Base-by-base conservation (phyloP, 2,888 invertebrate species). In the Epinotia demarniana region DNA sequence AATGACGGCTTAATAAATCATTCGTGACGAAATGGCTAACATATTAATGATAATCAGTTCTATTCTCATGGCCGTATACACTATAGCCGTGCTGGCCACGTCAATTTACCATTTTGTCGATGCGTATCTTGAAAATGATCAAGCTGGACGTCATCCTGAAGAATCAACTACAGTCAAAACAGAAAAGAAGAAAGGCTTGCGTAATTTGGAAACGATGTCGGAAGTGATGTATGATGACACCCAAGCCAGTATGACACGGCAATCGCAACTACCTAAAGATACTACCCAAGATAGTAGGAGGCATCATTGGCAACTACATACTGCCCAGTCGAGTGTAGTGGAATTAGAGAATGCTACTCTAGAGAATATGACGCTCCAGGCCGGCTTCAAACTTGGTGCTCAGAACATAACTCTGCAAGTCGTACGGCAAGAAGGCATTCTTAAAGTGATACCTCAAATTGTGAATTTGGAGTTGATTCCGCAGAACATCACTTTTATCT, bases 71-170 rank as follows among this genome's bases (percentile, higher is more conserved):
- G 69, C 58, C 1, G 0, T 46, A n/a, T 69, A n/a, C 12, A 60
- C 58, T 12, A 60, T 69, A 43, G 60, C 43, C 13, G 69, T 69
- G 5, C 16, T 69, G 11, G 23, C 69, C 11, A 69, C 27, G 0
- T 19, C 69, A 2, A 60, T 60, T 3, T 69, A 69, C 43, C 69
- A 69, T 23, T 69, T 69, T n/a, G 39, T 69, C n/a, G 69, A 69
- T 27, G 69, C 58, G 4, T 19, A 46, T 46, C 0, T 23, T 23
- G 46, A 53, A 3, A n/a, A 27, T n/a, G 61, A 39, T 16, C 12
- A 58, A 13, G 19, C 57, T 12, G 19, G 11, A 57, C 39, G 8
- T 8, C 19, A 19, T 58, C 49, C 61, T 13, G 27, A 8, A 33
- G 13, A 16, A 1, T 13, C 1, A 60, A 60, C 27, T 13, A 57